A percentile compares a stretch with the other conserved stretches of the same genome.
Conservation (phyloP, 92 coral and sea anemone species). For the Epizoanthus stellaris region DNA sequence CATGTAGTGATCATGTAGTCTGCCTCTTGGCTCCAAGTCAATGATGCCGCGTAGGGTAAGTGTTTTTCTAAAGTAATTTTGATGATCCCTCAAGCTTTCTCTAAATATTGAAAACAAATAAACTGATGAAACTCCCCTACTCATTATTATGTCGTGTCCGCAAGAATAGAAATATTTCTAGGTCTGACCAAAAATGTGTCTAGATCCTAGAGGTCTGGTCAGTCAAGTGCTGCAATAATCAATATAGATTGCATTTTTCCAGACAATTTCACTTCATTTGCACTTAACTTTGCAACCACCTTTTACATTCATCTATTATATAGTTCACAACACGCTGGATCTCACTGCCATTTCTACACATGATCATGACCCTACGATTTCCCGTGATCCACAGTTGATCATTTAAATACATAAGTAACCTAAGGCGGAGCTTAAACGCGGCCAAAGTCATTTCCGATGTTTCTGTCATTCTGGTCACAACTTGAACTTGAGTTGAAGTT, state of each 20-base stretch:
- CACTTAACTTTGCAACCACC: background rate
- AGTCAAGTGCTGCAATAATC: background rate
- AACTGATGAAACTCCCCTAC: background rate
- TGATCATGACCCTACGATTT: background rate
- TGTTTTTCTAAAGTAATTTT: background rate
- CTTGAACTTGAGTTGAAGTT: background rate
- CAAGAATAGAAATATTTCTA: background rate
- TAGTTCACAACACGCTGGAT: background rate
- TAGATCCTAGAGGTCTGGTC: background rate
- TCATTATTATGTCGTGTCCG: background rate
- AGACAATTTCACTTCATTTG: background rate
- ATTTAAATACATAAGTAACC: background rate
- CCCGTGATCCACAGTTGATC: background rate
- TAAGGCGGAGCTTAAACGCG: background rate
- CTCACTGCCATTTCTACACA: background rate
- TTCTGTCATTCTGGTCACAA: background rate
- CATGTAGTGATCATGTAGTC: too few species aligned
- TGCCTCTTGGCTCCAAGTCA: background rate
- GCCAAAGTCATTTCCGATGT: constrained; percentile 28
- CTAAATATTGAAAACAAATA: constrained; percentile 2
- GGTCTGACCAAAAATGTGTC: background rate
- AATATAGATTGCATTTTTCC: background rate
- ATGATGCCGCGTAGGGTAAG: background rate
- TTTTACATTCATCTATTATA: background rate
- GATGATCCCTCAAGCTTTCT: background rate